Percentiles rank a stretch among this genome's conserved stretches.
phyloP scores from a whole-genome alignment of 2,797 vertebrate genomes.

The Pteronotus mesoamericanus region DNA sequence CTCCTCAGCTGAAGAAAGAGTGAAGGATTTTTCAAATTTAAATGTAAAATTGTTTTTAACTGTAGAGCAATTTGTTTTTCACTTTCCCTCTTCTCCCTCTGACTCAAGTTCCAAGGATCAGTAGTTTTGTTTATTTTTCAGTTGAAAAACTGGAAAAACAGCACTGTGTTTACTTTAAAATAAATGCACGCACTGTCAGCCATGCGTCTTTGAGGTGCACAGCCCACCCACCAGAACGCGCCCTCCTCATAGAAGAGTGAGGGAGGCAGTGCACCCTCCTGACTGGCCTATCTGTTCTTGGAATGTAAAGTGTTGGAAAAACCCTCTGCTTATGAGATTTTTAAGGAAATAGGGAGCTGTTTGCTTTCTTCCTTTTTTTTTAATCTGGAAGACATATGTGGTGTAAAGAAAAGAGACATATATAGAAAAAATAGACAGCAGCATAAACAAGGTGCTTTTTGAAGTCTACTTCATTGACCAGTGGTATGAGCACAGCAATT shows the following conservation, averaged over 20 bases:
- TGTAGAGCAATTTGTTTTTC: neutral
- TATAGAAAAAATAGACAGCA: neutral
- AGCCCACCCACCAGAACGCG: slow-evolving; percentile 30
- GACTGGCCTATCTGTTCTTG: slow-evolving; percentile 39
- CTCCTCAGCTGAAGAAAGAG: neutral
- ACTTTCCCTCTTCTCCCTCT: neutral
- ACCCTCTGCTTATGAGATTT: slow-evolving; percentile 30
- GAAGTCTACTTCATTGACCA: neutral
- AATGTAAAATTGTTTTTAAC: slow-evolving; percentile 34
- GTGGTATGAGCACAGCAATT: neutral
- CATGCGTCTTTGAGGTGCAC: neutral
- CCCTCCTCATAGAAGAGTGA: neutral
- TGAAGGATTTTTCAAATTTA: slow-evolving; percentile 6
- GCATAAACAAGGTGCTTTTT: neutral
- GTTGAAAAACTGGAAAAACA: slow-evolving; percentile 47
- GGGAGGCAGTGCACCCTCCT: neutral
- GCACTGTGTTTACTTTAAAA: slow-evolving; percentile 37
- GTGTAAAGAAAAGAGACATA: slow-evolving; percentile 31
- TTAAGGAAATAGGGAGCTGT: slow-evolving; percentile 44
- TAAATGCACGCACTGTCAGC: slow-evolving; percentile 33
- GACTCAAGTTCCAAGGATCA: slow-evolving; percentile 6
- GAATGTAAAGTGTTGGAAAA: neutral
- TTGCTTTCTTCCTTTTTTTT: neutral
- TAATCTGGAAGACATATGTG: neutral
- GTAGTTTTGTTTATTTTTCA: slow-evolving; percentile 39